phyloP scores from a whole-genome alignment of 2,113 vertebrate species.

The Pelvicachromis taeniatus region DNA sequence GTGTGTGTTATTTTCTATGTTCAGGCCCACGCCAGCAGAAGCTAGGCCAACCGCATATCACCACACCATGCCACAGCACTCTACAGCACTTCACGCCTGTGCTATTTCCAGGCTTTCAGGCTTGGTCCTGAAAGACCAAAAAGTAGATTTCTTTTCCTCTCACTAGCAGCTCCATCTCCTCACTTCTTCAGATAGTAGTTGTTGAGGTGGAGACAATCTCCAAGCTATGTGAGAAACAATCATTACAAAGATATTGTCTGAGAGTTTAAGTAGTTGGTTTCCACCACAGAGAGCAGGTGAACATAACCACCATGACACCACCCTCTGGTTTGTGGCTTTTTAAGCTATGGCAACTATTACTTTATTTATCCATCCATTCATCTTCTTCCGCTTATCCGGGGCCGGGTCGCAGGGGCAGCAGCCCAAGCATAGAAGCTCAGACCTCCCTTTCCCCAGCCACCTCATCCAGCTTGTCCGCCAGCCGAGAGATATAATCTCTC shows the following conservation, averaged over 20 bases:
- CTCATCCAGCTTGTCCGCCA: too few relatives aligned
- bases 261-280: background rate
- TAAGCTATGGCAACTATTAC: too few relatives aligned
- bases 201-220: background rate
- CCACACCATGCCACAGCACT: accelerated
- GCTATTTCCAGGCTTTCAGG: background rate
- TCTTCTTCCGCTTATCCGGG: too few relatives aligned
- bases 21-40: background rate
- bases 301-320: background rate
- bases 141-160: background rate
- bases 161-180: background rate
- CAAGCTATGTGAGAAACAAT: background rate
- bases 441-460: too few relatives aligned
- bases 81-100: background rate
- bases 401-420: too few relatives aligned
- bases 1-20: background rate
- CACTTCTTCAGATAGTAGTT: background rate
- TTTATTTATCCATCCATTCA: too few relatives aligned
- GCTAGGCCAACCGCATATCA: background rate
- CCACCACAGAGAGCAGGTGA: background rate
- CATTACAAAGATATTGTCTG: background rate
- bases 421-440: too few relatives aligned
- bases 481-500: too few relatives aligned
- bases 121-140: background rate
- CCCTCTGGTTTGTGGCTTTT: background rate